Evolutionary conservation across 2,797 vertebrate species (phyloP).

Genomic region (Crenuchus spilurus): DNA sequence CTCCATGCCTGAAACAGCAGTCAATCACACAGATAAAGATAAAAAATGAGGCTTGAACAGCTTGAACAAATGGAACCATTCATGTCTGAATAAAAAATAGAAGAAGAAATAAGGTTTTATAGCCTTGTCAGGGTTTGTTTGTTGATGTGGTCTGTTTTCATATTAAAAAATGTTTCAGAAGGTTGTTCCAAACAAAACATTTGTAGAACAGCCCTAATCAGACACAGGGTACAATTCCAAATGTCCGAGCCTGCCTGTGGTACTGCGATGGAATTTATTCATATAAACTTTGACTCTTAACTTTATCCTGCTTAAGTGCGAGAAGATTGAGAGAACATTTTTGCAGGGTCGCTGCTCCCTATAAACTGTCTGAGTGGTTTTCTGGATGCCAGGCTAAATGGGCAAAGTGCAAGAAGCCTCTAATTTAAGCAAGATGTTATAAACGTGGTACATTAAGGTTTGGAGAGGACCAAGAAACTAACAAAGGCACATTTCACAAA

Average conservation of each 20-base stretch:
- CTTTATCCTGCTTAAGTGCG: not conserved
- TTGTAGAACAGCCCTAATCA: not conserved
- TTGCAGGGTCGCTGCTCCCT: not conserved
- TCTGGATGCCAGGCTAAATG: not conserved
- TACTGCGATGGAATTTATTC: not conserved
- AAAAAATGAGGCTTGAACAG: too few species aligned
- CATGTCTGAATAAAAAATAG: not conserved
- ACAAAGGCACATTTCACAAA: not conserved
- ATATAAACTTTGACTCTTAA: not conserved
- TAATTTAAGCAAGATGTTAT: not conserved
- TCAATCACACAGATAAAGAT: not conserved
- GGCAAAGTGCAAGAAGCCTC: not conserved
- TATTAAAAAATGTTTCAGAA: not conserved
- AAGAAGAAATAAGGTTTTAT: too few species aligned
- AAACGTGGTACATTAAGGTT: not conserved
- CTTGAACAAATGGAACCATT: not conserved
- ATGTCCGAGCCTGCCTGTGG: not conserved
- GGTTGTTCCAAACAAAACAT: not conserved
- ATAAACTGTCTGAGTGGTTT: not conserved
- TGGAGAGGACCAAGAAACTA: not conserved
- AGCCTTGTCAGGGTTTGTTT: not conserved
- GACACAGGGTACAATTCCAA: not conserved
- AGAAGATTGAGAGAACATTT: not conserved
- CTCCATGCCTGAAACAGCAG: not conserved
- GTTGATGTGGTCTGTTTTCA: not conserved